Base-by-base conservation (phyloP, 2,888 invertebrate genomes). In the Himalopsyche japonica region DNA sequence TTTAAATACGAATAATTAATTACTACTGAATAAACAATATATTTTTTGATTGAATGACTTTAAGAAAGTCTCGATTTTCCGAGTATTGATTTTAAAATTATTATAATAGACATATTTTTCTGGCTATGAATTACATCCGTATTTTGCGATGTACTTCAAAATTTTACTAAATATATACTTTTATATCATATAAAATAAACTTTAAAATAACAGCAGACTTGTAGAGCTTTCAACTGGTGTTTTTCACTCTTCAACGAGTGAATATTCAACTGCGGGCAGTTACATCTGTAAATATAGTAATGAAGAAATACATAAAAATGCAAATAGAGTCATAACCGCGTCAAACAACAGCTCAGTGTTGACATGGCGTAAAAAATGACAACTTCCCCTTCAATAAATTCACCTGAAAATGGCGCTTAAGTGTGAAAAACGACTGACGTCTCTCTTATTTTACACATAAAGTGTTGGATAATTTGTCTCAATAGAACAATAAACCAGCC, bases 381-480 rank as follows among this genome's bases (percentile, higher is more conserved):
- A 27, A 12, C 70, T 3, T 70, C 70, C 70, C 70, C 70, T 30
- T 70, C 27, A 30, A 70, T 70, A 70, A 70, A 70, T 70, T 27
- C 70, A 70, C 70, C 70, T 70, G 70, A 24, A 27, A 70, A 70
- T 27, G 30, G 70, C 70, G 30, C 70, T 70, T 70, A 70, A 70
- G 70, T 70, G 70, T 70, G 70, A 70, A 70, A 70, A 70, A 70
- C 70, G 70, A 70, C 24, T 70, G 30, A 70, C 70, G 70, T 70
- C 70, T 70, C 70, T 70, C 70, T 70, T 70, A 70, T 70, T 70
- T 70, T 70, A 27, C 70, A 70, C 70, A 70, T 70, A 70, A 70
- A 70, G 70, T 70, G 70, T 70, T 70, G 70, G 70, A 70, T 70
- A 70, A 70, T 70, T 70, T 70, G 70, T 70, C 70, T 70, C 70